phyloP scores from a whole-genome alignment of 2,113 vertebrate genomes.

The Passer domesticus region DNA sequence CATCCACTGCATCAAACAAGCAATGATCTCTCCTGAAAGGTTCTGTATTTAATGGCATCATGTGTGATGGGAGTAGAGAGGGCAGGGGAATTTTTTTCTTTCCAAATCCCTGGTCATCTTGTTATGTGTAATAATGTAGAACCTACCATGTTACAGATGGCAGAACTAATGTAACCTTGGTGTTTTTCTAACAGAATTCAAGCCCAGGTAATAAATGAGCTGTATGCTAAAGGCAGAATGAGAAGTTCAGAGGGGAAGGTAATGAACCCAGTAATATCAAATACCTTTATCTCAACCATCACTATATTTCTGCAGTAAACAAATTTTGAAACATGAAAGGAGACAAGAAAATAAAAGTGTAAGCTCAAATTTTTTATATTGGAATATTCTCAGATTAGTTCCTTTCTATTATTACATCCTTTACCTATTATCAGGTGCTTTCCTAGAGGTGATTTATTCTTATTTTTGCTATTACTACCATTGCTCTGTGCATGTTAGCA shows the following conservation, averaged over 20 bases:
- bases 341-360: not conserved
- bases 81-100: not conserved
- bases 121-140: not conserved
- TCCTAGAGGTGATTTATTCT: not conserved
- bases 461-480: not conserved
- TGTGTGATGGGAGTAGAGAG: not conserved
- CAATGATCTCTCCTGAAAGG: conserved; percentile 39
- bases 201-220: not conserved
- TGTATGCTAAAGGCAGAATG: not conserved
- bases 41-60: conserved; percentile 1
- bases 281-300: not conserved
- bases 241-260: not conserved
- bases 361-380: not conserved
- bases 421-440: not conserved
- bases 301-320: not conserved
- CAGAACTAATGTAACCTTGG: not conserved
- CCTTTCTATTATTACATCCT: not conserved
- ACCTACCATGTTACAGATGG: not conserved
- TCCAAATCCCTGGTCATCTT: not conserved
- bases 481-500: not conserved
- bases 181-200: not conserved
- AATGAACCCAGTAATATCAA: not conserved
- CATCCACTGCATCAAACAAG: conserved; percentile 45
- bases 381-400: not conserved
- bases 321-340: not conserved